Evolutionary conservation across 2,797 vertebrate species (phyloP).

Genomic region (Anguilla megastoma): DNA sequence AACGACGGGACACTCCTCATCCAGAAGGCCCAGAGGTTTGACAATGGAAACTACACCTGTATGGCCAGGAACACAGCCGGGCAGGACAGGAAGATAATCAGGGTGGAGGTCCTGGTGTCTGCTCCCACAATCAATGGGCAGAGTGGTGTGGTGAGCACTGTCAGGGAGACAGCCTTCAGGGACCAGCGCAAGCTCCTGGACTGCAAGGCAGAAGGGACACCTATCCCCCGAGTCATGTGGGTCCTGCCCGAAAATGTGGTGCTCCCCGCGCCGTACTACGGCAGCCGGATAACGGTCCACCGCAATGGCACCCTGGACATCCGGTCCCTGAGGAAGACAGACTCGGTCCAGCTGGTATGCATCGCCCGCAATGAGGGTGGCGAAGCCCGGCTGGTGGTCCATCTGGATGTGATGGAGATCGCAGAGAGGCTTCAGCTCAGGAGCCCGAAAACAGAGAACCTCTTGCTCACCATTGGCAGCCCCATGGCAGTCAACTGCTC

Average conservation of each 20-base stretch:
- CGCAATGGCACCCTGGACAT: constrained; percentile 89
- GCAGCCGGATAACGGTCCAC: constrained; percentile 82
- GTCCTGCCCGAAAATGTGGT: constrained; percentile 85
- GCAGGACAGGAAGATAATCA: constrained; percentile 75
- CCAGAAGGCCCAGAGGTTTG: constrained; percentile 81
- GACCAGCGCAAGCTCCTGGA: constrained; percentile 75
- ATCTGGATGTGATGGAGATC: constrained; percentile 74
- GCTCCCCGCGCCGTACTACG: constrained; percentile 83
- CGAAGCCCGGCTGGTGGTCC: constrained; percentile 78
- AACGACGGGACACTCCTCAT: constrained; percentile 82
- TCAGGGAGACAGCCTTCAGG: constrained; percentile 68
- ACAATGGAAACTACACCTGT: constrained; percentile 91
- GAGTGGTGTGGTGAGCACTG: constrained; percentile 56
- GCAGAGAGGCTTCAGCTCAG: constrained; percentile 65
- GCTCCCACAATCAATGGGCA: constrained; percentile 80
- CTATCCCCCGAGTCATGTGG: constrained; percentile 80
- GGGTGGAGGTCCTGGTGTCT: constrained; percentile 75
- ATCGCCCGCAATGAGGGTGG: constrained; percentile 87
- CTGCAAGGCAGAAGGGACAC: constrained; percentile 80
- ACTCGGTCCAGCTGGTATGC: constrained; percentile 78
- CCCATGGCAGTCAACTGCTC: constrained; percentile 85
- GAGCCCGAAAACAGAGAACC: constrained; percentile 67
- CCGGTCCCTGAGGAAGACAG: constrained; percentile 64
- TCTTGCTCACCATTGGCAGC: constrained; percentile 74
- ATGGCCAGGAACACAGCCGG: constrained; percentile 77